Conservation (phyloP, 2,113 vertebrate species). For the Vombatus ursinus region DNA sequence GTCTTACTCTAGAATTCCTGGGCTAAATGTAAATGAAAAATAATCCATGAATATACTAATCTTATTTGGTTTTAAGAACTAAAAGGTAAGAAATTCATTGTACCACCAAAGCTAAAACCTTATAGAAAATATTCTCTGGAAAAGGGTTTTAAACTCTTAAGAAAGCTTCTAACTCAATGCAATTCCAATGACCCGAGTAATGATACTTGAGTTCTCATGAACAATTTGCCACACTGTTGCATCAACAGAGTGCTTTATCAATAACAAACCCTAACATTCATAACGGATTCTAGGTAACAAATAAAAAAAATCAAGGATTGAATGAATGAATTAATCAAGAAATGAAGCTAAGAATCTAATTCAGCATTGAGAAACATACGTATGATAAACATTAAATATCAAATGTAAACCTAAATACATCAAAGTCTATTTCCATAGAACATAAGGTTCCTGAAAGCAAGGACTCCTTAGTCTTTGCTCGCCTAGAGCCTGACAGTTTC, state of each 20-base stretch:
- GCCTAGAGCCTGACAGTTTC: background rate
- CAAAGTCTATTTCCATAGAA: background rate
- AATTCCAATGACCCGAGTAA: background rate
- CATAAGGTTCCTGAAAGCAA: background rate
- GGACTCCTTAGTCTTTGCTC: background rate
- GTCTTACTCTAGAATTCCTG: background rate
- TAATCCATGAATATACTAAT: background rate
- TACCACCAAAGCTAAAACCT: slow-evolving; percentile 10
- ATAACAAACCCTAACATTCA: background rate
- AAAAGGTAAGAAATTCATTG: background rate
- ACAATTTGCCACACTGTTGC: background rate
- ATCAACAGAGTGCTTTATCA: background rate
- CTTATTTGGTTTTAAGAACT: background rate
- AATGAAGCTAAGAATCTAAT: background rate
- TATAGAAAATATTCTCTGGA: background rate
- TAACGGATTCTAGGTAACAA: background rate
- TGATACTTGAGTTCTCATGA: slow-evolving; percentile 10
- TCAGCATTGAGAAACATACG: background rate
- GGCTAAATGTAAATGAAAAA: background rate
- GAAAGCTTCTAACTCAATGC: slow-evolving; percentile 25
- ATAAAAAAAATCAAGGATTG: slow-evolving; percentile 1
- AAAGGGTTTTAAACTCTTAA: slow-evolving; percentile 7
- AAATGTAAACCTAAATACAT: background rate
- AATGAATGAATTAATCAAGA: background rate
- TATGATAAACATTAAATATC: background rate